Percentiles rank a stretch among this genome's conserved stretches.
phyloP scores from a whole-genome alignment of 1,140 invertebrate species.

The Zaprionus kolodkinae region DNA sequence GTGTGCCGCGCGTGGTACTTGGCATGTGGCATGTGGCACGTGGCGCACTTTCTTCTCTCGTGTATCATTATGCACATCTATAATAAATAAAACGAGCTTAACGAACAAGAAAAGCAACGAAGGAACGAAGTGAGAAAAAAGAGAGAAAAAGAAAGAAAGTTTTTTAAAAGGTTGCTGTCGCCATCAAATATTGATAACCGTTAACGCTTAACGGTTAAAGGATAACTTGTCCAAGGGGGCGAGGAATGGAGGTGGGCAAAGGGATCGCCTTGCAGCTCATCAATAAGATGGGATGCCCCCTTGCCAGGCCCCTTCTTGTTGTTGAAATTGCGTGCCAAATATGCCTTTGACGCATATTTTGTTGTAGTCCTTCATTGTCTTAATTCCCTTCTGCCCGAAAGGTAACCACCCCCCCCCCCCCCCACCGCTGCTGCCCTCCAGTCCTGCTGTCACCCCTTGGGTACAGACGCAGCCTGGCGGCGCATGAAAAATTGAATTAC shows the following conservation, averaged over 20 bases:
- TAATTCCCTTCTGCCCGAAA: constrained; percentile 39
- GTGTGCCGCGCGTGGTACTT: background rate
- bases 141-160: constrained; percentile 18
- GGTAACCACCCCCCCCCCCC: constrained; percentile 32
- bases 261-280: constrained; percentile 69
- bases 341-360: constrained; percentile 77
- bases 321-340: constrained; percentile 71
- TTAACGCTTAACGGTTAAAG: constrained; percentile 46
- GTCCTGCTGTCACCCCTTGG: constrained; percentile 8
- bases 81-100: constrained; percentile 49
- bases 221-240: constrained; percentile 24
- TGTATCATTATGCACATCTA: constrained; percentile 41
- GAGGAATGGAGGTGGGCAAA: constrained; percentile 26
- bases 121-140: background rate
- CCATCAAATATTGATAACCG: constrained; percentile 75
- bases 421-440: background rate
- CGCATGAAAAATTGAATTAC: constrained; percentile 82
- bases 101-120: constrained; percentile 17
- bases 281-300: constrained; percentile 48
- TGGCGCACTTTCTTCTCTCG: constrained; percentile 14
- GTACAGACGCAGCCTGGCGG: constrained; percentile 30
- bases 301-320: background rate
- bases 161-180: constrained; percentile 54
- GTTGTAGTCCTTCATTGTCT: constrained; percentile 68
- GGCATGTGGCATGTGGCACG: constrained; percentile 2